These are phyloP conservation scores for Sternotherus odoratus DNA, from an alignment of 2,797 vertebrate species.

Conservation along the genomic window DNA sequence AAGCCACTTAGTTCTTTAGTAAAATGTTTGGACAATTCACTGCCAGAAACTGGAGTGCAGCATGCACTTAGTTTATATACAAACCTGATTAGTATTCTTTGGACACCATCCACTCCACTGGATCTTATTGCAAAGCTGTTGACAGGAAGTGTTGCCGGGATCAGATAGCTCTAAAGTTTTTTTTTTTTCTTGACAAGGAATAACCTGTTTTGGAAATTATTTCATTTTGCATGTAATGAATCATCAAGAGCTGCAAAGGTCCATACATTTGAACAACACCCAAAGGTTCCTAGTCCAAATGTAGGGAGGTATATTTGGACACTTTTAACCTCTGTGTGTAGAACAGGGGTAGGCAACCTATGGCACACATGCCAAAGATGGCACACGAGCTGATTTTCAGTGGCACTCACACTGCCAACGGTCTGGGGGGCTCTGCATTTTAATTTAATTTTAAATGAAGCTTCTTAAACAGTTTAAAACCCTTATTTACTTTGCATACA, in stretches of 20 bases:
- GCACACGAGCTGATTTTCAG: too few species aligned
- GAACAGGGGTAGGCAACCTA: neutral
- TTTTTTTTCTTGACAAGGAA: slow-evolving; percentile 26
- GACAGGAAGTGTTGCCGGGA: slow-evolving; percentile 51
- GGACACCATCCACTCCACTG: slow-evolving; percentile 34
- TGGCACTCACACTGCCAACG: too few species aligned
- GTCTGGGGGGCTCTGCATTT: too few species aligned
- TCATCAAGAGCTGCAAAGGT: slow-evolving; percentile 21
- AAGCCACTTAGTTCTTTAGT: slow-evolving; percentile 40
- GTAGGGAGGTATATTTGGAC: neutral
- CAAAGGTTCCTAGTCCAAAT: neutral
- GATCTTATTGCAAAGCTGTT: slow-evolving; percentile 41
- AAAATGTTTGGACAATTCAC: slow-evolving; percentile 52
- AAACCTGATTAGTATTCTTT: slow-evolving; percentile 71
- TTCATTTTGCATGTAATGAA: slow-evolving; percentile 62
- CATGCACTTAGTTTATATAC: slow-evolving; percentile 53
- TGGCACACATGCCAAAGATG: too few species aligned
- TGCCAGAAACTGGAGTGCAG: slow-evolving; percentile 41
- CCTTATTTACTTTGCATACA: too few species aligned
- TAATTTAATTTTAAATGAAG: too few species aligned
- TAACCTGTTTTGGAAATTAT: slow-evolving; percentile 60
- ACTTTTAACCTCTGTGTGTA: neutral
- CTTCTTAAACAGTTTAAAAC: too few species aligned
- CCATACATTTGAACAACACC: neutral
- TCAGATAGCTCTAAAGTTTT: slow-evolving; percentile 32